These are phyloP conservation scores for Sinohyriopsis cumingii DNA, from an alignment of 2,888 invertebrate species.

Conservation along the genomic window DNA sequence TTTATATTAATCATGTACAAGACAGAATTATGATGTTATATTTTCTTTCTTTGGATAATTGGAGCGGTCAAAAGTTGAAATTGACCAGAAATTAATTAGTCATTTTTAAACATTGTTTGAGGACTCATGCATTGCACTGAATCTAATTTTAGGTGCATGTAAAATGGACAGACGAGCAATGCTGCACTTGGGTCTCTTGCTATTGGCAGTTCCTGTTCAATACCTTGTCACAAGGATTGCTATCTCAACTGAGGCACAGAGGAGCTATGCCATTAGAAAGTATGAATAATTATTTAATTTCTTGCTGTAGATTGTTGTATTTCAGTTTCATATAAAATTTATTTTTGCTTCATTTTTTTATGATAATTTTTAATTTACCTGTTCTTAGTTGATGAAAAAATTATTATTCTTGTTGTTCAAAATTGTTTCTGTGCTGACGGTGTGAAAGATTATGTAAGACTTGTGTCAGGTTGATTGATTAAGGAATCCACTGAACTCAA, in stretches of 20 bases:
- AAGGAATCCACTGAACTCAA: no score
- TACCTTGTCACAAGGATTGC: constrained; percentile 66
- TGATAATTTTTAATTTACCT: no score
- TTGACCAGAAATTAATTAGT: not conserved
- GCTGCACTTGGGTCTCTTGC: constrained; percentile 64
- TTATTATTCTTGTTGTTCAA: no score
- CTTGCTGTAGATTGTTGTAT: no score
- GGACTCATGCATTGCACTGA: not conserved
- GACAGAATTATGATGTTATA: no score
- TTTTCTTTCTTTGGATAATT: no score
- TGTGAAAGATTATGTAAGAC: no score
- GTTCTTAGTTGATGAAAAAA: no score
- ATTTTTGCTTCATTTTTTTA: not conserved
- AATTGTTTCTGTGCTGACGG: no score
- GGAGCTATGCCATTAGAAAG: constrained; percentile 57
- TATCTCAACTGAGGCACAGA: constrained; percentile 55
- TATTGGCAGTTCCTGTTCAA: constrained; percentile 70
- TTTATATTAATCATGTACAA: no score
- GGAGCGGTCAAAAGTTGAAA: not conserved
- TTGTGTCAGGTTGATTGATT: no score
- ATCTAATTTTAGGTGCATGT: not conserved
- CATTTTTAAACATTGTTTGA: not conserved
- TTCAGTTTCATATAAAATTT: no score
- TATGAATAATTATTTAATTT: constrained; percentile 21
- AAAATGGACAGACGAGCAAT: constrained; percentile 59